Conservation (phyloP, 2,113 vertebrate species). For the Menura novaehollandiae region DNA sequence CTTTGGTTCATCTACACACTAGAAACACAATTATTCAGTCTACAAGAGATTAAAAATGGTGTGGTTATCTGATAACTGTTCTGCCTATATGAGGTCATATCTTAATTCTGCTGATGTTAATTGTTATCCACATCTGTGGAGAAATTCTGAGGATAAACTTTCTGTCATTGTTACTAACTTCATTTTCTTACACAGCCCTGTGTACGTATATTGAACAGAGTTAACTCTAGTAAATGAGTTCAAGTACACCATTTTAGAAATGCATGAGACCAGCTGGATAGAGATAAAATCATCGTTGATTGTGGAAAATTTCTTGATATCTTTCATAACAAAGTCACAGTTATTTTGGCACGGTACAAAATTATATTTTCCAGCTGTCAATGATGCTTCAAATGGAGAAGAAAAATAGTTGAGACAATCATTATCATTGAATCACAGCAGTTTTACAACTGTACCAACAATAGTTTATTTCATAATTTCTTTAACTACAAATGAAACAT, state of each 20-base stretch:
- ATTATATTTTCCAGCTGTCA: constrained; percentile 11
- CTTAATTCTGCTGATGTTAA: background rate
- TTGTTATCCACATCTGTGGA: background rate
- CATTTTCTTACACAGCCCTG: background rate
- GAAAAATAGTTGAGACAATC: background rate
- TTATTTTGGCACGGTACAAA: background rate
- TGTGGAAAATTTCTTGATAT: background rate
- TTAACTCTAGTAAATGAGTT: background rate
- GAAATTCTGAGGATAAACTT: background rate
- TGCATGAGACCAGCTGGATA: background rate
- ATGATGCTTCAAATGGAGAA: background rate
- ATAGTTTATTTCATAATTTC: background rate
- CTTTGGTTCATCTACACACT: background rate
- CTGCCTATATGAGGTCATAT: background rate
- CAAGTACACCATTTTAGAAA: background rate
- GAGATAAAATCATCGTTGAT: background rate
- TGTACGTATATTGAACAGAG: background rate
- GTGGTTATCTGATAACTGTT: background rate
- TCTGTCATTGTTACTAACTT: background rate
- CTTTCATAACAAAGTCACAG: background rate
- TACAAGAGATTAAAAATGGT: background rate
- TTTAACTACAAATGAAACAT: background rate
- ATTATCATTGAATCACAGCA: background rate
- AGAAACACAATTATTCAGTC: background rate
- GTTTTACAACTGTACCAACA: background rate